Evolutionary conservation across 2,113 vertebrate genomes (phyloP), one percentile per base, ranked within the genome.

Genomic region (Struthidea cinerea): DNA sequence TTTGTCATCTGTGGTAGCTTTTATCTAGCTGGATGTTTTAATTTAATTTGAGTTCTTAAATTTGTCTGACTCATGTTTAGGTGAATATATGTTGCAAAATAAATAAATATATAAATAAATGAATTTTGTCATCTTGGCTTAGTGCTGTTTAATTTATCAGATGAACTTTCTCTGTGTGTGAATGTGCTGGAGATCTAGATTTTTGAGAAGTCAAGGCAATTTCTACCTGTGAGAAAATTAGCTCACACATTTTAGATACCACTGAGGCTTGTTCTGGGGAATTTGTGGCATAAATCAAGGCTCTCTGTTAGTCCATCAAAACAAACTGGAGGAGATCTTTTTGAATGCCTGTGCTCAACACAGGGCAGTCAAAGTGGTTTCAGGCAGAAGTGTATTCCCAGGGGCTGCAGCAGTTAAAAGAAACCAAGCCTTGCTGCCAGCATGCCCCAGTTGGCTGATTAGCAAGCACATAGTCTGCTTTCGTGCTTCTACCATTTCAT

Each of bases 161-260:
- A 93, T 60, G 59, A 89, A 74, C 5, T 28, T 65, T 37, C 27
- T 60, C 16, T 91, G n/a, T 50, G 41, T 6, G 3, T 63, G 86
- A 73, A 55, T 55, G 21, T 67, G 52, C 84, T 82, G 64, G 56
- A 68, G 39, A 70, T 67, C 41, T 59, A 87, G 84, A 94, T 92
- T 96, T 94, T 61, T 47, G 69, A 91, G 90, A 95, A 91, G 91
- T 80, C 42, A 92, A 77, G 82, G 69, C 83, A 95, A 71, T 87
- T 89, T 83, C 61, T 90, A 64, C 86, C 68, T 87, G 56, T 79
- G 70, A 95, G 84, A 93, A 97, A 83, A 97, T 97, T 93, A 96
- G 68, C 84, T 95, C 89, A 92, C 92, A 86, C 91, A 76, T 90
- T 95, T 91, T 87, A 93, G 82, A 53, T 75, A 77, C 80, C 47